A percentile compares a stretch with the other conserved stretches of the same genome.
These are phyloP conservation scores for Drosophila paranaensis DNA, from an alignment of 2,888 invertebrate species.

Conservation along the genomic window DNA sequence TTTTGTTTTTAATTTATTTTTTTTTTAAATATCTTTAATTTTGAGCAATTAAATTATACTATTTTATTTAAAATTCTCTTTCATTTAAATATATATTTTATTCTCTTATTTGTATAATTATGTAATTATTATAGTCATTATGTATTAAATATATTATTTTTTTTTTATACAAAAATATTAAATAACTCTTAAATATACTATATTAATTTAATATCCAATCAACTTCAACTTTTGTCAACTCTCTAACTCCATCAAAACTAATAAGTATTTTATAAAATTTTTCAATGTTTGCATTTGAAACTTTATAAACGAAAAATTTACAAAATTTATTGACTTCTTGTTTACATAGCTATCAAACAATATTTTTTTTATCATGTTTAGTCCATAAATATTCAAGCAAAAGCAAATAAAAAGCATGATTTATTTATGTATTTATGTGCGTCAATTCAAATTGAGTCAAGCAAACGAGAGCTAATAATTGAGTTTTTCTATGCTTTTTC, in stretches of 20 bases:
- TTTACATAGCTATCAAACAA: neutral
- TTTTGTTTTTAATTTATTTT: no score
- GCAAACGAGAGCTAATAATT: slow-evolving; percentile 42
- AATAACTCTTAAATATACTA: no score
- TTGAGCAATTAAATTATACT: neutral
- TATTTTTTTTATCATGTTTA: neutral
- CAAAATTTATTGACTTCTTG: neutral
- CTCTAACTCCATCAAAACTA: neutral
- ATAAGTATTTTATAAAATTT: neutral
- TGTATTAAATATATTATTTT: no score
- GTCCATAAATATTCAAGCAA: slow-evolving; percentile 11
- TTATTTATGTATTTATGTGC: slow-evolving; percentile 41
- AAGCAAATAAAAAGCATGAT: slow-evolving; percentile 22
- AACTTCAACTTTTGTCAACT: neutral
- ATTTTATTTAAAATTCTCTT: neutral
- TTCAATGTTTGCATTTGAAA: neutral
- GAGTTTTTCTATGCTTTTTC: slow-evolving; percentile 31
- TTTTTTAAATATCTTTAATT: no score
- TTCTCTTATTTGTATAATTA: no score
- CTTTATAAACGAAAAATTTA: neutral
- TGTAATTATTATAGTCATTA: no score
- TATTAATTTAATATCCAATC: no score
- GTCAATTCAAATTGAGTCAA: slow-evolving; percentile 35
- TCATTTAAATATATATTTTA: no score
- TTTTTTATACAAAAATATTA: neutral